These are phyloP conservation scores for Thunnus albacares DNA, from an alignment of 2,797 vertebrate genomes.

Conservation along the genomic window DNA sequence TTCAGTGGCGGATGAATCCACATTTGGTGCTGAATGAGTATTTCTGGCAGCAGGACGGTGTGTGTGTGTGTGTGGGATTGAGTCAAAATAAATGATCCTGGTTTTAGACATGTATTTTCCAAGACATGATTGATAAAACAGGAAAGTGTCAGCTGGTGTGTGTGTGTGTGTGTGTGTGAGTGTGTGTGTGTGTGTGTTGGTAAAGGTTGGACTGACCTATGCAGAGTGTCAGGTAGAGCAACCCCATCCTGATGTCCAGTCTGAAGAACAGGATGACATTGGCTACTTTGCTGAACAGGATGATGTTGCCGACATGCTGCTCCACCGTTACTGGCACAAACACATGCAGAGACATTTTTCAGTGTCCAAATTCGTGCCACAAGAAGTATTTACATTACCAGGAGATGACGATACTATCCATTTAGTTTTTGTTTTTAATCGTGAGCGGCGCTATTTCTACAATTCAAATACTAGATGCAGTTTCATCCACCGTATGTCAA, in stretches of 20 bases:
- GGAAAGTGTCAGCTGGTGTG: neutral
- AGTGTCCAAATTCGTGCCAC: neutral
- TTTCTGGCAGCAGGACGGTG: no score
- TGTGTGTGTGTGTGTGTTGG: neutral
- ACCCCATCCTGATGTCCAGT: slow-evolving; percentile 94
- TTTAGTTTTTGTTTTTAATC: neutral
- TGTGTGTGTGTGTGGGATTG: no score
- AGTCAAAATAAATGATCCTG: neutral
- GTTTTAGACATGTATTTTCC: no score
- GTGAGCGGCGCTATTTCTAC: neutral
- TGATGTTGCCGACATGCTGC: slow-evolving; percentile 96
- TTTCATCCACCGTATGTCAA: no score
- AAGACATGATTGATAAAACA: neutral
- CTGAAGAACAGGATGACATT: slow-evolving; percentile 97
- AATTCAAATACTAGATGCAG: neutral
- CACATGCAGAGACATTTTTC: slow-evolving; percentile 9
- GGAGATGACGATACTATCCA: neutral
- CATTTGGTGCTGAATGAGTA: no score
- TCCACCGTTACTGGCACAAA: slow-evolving; percentile 91
- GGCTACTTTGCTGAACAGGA: slow-evolving; percentile 98
- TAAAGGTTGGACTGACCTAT: slow-evolving; percentile 72
- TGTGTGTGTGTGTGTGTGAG: neutral
- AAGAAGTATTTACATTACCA: neutral
- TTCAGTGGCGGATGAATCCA: no score
- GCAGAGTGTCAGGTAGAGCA: slow-evolving; percentile 95